These are phyloP conservation scores for Ecdyonurus torrentis DNA, from an alignment of 2,888 invertebrate species.

Conservation along the genomic window DNA sequence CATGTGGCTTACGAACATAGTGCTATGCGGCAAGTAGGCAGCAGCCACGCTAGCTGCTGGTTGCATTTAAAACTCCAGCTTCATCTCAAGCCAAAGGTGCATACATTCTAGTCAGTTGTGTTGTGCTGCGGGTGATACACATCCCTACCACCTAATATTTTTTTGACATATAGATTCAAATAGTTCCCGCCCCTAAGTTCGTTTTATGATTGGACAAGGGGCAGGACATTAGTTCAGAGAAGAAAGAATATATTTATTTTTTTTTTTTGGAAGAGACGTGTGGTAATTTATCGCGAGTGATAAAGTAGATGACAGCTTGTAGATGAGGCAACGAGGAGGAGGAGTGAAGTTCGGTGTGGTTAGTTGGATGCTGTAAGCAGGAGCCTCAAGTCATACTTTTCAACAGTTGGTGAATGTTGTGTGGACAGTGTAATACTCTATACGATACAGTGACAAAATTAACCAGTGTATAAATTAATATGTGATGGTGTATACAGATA, in stretches of 20 bases:
- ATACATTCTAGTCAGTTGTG: too few relatives aligned
- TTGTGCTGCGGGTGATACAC: not conserved
- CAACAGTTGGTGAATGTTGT: too few relatives aligned
- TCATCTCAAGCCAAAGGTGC: too few relatives aligned
- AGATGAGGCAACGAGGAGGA: too few relatives aligned
- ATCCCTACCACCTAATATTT: too few relatives aligned
- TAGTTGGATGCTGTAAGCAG: not conserved
- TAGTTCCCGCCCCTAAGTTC: not conserved
- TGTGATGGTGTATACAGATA: too few relatives aligned
- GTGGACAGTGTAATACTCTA: not conserved
- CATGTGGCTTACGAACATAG: too few relatives aligned
- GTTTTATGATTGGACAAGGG: not conserved
- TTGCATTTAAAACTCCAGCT: too few relatives aligned
- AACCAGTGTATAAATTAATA: not conserved
- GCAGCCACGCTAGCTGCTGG: too few relatives aligned
- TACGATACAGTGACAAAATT: not conserved
- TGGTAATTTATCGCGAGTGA: slow-evolving; percentile 9
- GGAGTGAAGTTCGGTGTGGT: not conserved
- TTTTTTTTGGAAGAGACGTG: not conserved
- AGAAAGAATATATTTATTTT: too few relatives aligned
- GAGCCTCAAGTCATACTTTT: too few relatives aligned
- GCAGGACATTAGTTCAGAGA: not conserved
- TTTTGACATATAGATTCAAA: not conserved
- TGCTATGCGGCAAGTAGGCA: too few relatives aligned
- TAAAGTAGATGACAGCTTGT: slow-evolving; percentile 9